These are phyloP conservation scores for Moxostoma hubbsi DNA, from an alignment of 2,797 vertebrate species.

Conservation along the genomic window DNA sequence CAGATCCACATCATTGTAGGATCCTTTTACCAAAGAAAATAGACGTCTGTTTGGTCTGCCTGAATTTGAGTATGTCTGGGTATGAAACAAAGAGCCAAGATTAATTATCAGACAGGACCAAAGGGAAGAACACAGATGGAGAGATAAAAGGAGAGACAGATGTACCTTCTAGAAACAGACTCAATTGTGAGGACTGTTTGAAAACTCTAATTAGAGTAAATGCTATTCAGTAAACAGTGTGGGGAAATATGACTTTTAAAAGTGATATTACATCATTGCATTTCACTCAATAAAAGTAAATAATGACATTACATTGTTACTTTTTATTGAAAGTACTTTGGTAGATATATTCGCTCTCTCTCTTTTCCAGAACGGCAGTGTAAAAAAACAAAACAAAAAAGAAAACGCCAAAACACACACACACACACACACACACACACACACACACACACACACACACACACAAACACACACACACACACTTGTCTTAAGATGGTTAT, in stretches of 20 bases:
- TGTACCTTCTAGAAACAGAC: conserved; percentile 19
- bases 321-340: too few species aligned
- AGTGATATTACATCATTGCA: neutral
- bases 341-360: too few species aligned
- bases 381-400: too few species aligned
- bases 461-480: too few species aligned
- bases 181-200: neutral
- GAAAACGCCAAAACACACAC: too few species aligned
- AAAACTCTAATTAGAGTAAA: neutral
- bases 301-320: neutral
- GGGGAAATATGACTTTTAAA: neutral
- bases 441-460: too few species aligned
- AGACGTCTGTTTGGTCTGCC: conserved; percentile 17
- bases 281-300: neutral
- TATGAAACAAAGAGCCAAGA: conserved; percentile 24
- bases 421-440: too few species aligned
- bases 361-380: too few species aligned
- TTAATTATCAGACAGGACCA: conserved; percentile 5
- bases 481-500: too few species aligned
- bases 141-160: conserved; percentile 32
- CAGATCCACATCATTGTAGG: neutral
- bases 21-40: conserved; percentile 27
- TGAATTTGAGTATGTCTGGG: conserved; percentile 30
- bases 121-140: conserved; percentile 20
- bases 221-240: neutral